phyloP scores from a whole-genome alignment of 2,797 vertebrate species.

The Pangasius larnaudii region DNA sequence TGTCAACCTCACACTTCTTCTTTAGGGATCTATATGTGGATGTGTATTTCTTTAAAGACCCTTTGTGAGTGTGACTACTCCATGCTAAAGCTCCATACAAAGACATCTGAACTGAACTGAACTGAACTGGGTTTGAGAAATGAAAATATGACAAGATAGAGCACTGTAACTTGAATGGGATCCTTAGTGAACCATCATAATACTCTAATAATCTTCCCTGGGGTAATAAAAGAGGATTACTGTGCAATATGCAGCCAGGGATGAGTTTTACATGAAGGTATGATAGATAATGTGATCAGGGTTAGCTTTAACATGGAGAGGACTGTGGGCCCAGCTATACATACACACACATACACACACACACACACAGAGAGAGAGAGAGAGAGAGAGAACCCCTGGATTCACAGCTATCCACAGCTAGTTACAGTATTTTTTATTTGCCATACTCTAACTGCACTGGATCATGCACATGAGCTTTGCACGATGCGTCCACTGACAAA shows the following conservation, averaged over 20 bases:
- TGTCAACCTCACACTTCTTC: background rate
- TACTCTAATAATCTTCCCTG: background rate
- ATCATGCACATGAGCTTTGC: background rate
- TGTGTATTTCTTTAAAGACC: no score
- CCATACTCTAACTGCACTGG: background rate
- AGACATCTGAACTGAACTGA: background rate
- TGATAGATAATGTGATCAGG: background rate
- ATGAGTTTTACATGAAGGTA: background rate
- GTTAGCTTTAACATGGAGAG: background rate
- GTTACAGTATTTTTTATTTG: background rate
- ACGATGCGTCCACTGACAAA: background rate
- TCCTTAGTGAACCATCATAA: background rate
- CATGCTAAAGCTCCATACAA: background rate
- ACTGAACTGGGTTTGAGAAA: background rate
- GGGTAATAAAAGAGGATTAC: background rate
- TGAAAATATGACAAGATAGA: background rate
- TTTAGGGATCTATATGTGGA: background rate
- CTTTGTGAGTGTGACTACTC: no score
- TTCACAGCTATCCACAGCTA: background rate
- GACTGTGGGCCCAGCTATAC: background rate
- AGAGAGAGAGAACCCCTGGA: background rate
- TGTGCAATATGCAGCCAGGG: background rate
- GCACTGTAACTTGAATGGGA: background rate
- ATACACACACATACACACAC: conserved; percentile 1
- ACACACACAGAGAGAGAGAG: no score